These are phyloP conservation scores for Pissodes strobi DNA, from an alignment of 1,140 invertebrate species.

Conservation along the genomic window DNA sequence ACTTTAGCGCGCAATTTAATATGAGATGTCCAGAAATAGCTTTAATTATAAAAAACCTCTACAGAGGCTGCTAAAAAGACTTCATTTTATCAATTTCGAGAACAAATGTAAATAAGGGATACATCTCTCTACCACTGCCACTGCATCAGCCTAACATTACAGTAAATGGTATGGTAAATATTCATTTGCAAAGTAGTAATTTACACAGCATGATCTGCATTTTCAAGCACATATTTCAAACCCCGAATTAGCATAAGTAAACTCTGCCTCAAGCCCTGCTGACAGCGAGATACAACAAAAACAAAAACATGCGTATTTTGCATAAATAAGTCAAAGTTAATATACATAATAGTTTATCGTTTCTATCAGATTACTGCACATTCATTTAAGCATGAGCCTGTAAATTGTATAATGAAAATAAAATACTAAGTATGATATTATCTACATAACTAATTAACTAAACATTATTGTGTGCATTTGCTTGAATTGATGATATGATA, in stretches of 20 bases:
- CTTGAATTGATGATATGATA: too few species aligned
- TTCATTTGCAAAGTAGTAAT: constrained; percentile 26
- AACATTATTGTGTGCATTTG: too few species aligned
- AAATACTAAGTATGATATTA: neutral
- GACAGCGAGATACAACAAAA: constrained; percentile 16
- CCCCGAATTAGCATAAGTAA: constrained; percentile 25
- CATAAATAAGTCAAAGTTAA: constrained; percentile 31
- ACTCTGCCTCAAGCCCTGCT: constrained; percentile 17
- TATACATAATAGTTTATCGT: constrained; percentile 9
- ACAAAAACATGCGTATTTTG: constrained; percentile 18
- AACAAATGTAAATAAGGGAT: too few species aligned
- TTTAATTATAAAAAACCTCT: too few species aligned
- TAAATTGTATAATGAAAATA: constrained; percentile 3
- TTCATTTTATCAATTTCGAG: too few species aligned
- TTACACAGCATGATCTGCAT: constrained; percentile 21
- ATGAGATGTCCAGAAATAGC: too few species aligned
- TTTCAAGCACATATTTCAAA: constrained; percentile 28
- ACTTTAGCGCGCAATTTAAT: too few species aligned
- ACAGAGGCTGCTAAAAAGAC: too few species aligned
- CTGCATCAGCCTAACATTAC: neutral
- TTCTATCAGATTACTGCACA: constrained; percentile 7
- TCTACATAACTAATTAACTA: too few species aligned
- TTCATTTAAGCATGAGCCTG: neutral
- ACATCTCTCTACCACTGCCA: neutral
- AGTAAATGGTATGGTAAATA: constrained; percentile 20